A percentile compares a stretch with the other conserved stretches of the same genome.
Conservation (phyloP, 1,140 invertebrate species). For the Pogonomyrmex barbatus region DNA sequence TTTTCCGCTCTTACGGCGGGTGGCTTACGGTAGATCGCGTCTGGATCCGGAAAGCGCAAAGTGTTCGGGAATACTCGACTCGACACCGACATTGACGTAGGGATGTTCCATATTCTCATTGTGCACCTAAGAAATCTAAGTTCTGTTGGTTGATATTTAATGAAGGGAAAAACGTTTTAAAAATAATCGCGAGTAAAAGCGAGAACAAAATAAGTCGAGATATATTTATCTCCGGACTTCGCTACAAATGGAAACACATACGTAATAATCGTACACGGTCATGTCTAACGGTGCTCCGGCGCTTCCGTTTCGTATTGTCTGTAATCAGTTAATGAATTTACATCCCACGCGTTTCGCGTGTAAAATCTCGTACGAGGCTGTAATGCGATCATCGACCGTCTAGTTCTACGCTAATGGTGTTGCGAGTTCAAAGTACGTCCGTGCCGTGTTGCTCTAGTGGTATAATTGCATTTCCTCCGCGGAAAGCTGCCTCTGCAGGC, state of each 20-base stretch:
- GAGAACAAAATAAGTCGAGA: not conserved
- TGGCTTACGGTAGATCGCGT: not conserved
- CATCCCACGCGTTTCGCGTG: conserved; percentile 21
- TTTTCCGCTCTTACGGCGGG: conserved; percentile 20
- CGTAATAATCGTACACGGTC: not conserved
- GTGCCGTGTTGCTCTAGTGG: conserved; percentile 19
- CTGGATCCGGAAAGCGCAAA: not conserved
- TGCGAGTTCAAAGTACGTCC: conserved; percentile 54
- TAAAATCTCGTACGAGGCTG: conserved; percentile 38
- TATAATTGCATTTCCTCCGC: conserved; percentile 59
- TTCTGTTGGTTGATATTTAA: not conserved
- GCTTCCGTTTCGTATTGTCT: conserved; percentile 37
- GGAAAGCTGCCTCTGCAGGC: conserved; percentile 32
- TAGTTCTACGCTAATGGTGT: conserved; percentile 43
- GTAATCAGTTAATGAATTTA: conserved; percentile 62
- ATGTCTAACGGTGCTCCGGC: not conserved
- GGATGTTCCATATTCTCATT: not conserved
- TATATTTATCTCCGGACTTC: not conserved
- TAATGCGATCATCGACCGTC: conserved; percentile 63
- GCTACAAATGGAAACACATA: not conserved
- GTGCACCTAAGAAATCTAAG: too few species aligned
- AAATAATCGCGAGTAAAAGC: not conserved
- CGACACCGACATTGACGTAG: not conserved
- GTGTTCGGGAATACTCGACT: not conserved
- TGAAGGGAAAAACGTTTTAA: not conserved